A percentile compares a stretch with the other conserved stretches of the same genome.
phyloP scores from a whole-genome alignment of 1,140 invertebrate genomes.

The Hermatobates lingyangjiaoensis region DNA sequence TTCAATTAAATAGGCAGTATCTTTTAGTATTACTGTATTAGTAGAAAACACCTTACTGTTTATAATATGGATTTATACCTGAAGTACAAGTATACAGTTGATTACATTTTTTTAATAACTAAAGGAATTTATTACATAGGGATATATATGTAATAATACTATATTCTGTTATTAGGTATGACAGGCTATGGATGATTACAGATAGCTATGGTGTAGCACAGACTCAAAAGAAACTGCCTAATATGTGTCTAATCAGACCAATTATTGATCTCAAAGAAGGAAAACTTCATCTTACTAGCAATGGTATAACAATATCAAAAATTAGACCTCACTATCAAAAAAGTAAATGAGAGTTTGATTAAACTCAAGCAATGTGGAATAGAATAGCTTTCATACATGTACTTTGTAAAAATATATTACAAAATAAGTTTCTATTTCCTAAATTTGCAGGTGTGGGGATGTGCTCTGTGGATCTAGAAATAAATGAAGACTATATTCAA shows the following conservation, averaged over 20 bases:
- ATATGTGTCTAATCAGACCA: slow-evolving; percentile 64
- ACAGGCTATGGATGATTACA: slow-evolving; percentile 84
- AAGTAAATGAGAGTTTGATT: not conserved
- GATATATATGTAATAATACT: too few relatives aligned
- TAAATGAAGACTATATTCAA: not conserved
- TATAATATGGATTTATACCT: not conserved
- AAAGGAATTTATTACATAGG: too few relatives aligned
- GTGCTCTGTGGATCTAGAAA: not conserved
- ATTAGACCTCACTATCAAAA: not conserved
- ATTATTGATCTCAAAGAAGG: slow-evolving; percentile 38
- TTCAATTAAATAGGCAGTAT: too few relatives aligned
- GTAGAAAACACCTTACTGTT: too few relatives aligned
- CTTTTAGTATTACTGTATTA: too few relatives aligned
- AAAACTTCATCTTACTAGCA: slow-evolving; percentile 41
- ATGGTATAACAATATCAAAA: slow-evolving; percentile 29
- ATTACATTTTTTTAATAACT: too few relatives aligned
- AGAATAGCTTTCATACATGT: not conserved
- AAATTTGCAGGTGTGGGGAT: slow-evolving; percentile 1
- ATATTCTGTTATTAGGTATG: slow-evolving; percentile 34
- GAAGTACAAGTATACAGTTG: not conserved
- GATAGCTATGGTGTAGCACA: slow-evolving; percentile 54
- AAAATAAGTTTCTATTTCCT: not conserved
- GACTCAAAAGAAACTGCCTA: slow-evolving; percentile 69
- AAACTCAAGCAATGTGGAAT: not conserved
- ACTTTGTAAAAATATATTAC: not conserved